Conservation (phyloP, 2,797 vertebrate genomes). For the Lophotriccus pileatus region DNA sequence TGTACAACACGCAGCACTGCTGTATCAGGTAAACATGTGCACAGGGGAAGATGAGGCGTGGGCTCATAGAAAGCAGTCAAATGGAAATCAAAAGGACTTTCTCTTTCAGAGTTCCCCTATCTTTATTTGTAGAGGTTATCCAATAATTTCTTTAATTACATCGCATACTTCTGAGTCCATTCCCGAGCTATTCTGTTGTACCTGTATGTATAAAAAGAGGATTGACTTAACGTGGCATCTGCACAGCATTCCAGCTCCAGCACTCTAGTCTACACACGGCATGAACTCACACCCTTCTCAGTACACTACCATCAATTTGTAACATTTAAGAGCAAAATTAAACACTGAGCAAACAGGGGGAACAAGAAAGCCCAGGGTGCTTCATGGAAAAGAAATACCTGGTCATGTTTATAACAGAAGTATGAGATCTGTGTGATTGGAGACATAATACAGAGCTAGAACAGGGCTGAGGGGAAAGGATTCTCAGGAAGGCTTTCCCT, state of each 20-base stretch:
- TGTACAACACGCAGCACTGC: constrained; percentile 91
- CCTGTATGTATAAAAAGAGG: constrained; percentile 80
- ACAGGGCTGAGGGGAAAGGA: not conserved
- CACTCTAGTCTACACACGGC: not conserved
- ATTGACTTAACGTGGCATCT: constrained; percentile 54
- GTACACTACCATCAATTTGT: not conserved
- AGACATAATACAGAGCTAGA: not conserved
- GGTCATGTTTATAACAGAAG: not conserved
- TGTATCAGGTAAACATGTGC: constrained; percentile 87
- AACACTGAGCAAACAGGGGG: not conserved
- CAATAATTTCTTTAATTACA: constrained; percentile 94
- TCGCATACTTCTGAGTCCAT: constrained; percentile 99
- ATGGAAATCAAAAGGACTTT: constrained; percentile 97
- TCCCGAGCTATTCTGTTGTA: constrained; percentile 99
- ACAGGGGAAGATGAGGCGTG: constrained; percentile 95
- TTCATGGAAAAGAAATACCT: not conserved
- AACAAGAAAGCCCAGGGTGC: not conserved
- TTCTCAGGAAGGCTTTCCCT: not conserved
- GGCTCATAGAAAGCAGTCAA: constrained; percentile 99
- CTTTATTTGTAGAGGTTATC: constrained; percentile 94
- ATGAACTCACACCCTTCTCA: not conserved
- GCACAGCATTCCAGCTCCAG: not conserved
- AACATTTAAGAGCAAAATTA: not conserved
- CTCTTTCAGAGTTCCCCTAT: constrained; percentile 96
- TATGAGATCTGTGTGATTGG: rapidly evolving